A percentile compares a stretch with the other conserved stretches of the same genome.
These are phyloP conservation scores for Punctoribates punctum DNA, from an alignment of 2,888 invertebrate species.

Conservation along the genomic window DNA sequence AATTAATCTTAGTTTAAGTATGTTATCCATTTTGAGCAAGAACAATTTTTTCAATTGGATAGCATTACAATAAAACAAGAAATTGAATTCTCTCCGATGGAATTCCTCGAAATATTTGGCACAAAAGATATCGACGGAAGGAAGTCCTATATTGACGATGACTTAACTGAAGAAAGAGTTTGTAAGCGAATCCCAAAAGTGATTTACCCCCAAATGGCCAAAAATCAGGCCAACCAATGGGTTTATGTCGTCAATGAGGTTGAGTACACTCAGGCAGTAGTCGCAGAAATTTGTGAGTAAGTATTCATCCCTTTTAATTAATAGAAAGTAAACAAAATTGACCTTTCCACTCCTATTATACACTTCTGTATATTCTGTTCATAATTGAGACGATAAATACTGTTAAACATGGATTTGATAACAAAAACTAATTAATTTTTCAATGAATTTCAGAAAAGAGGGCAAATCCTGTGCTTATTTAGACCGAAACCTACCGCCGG, in stretches of 20 bases:
- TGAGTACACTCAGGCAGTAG: slow-evolving; percentile 47
- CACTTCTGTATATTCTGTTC: no score
- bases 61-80: slow-evolving; percentile 31
- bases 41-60: no score
- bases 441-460: slow-evolving; percentile 53
- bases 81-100: slow-evolving; percentile 37
- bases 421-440: background rate
- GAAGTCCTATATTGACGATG: slow-evolving; percentile 44
- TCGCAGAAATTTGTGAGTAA: slow-evolving; percentile 48
- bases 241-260: slow-evolving; percentile 48
- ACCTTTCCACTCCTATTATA: no score
- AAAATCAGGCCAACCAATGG: slow-evolving; percentile 48
- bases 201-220: slow-evolving; percentile 47
- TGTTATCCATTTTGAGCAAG: no score
- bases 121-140: slow-evolving; percentile 45
- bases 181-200: slow-evolving; percentile 45
- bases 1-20: no score
- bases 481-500: slow-evolving; percentile 55
- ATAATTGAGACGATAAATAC: no score
- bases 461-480: slow-evolving; percentile 57
- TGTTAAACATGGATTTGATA: background rate
- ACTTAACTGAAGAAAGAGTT: slow-evolving; percentile 46
- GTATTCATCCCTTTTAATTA: slow-evolving; percentile 13
- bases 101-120: slow-evolving; percentile 48
- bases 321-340: no score